Evolutionary conservation across 2,113 vertebrate genomes (phyloP).

Genomic region (Dipodomys merriami): DNA sequence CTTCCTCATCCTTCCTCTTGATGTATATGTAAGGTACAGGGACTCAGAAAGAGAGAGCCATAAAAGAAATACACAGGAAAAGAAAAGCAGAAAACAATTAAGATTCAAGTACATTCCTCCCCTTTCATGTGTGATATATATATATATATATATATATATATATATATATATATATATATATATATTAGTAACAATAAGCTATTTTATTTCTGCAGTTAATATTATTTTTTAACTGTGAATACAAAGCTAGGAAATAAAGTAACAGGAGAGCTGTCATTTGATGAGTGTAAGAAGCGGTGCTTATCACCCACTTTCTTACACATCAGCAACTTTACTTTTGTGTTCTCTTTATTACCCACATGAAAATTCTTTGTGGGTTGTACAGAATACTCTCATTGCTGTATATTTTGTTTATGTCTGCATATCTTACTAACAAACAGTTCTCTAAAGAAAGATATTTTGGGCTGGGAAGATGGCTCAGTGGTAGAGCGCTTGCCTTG

Average conservation of each 20-base stretch:
- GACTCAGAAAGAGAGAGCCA: not conserved
- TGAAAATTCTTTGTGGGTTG: not conserved
- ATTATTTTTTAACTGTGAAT: constrained; percentile 9
- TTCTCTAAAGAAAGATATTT: not conserved
- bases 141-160: too few relatives aligned
- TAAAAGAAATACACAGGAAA: not conserved
- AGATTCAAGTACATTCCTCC: not conserved
- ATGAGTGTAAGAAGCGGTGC: not conserved
- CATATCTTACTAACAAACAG: not conserved
- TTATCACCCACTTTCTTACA: too few relatives aligned
- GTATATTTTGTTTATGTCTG: not conserved
- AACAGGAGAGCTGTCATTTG: not conserved
- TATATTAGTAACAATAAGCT: not conserved
- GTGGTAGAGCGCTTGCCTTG: too few relatives aligned
- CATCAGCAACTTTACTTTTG: not conserved
- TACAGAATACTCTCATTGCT: not conserved
- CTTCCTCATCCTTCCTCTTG: not conserved
- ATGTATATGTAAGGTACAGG: not conserved
- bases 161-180: not conserved
- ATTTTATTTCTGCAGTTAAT: not conserved
- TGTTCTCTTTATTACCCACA: not conserved
- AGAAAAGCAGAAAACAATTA: not conserved
- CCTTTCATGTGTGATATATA: not conserved
- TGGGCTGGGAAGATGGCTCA: too few relatives aligned
- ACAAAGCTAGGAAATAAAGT: not conserved